These are phyloP conservation scores for Labia minor DNA, from an alignment of 2,888 invertebrate genomes.

Conservation along the genomic window DNA sequence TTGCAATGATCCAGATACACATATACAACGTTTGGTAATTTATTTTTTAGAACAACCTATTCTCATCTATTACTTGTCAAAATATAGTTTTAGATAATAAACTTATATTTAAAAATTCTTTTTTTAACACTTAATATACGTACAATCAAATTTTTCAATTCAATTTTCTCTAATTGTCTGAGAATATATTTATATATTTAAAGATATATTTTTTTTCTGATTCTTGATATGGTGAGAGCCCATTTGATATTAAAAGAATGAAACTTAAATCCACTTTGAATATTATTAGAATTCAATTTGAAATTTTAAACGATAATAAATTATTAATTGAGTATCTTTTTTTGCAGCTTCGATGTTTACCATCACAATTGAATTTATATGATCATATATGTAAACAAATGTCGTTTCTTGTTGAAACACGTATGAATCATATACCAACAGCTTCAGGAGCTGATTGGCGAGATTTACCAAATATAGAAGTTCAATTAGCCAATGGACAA, in stretches of 20 bases:
- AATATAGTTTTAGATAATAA: background rate
- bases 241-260: too few relatives aligned
- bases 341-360: constrained; percentile 17
- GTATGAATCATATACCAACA: constrained; percentile 64
- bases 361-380: constrained; percentile 28
- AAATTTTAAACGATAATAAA: too few relatives aligned
- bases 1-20: constrained; percentile 55
- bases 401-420: constrained; percentile 64
- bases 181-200: too few relatives aligned
- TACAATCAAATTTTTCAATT: too few relatives aligned
- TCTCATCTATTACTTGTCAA: constrained; percentile 15
- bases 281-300: too few relatives aligned
- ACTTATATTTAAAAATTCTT: too few relatives aligned
- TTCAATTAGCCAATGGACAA: constrained; percentile 58
- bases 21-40: constrained; percentile 55
- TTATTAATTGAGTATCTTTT: too few relatives aligned
- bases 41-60: constrained; percentile 18
- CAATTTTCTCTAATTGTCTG: too few relatives aligned
- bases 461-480: constrained; percentile 67
- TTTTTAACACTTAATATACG: too few relatives aligned
- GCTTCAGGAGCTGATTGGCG: constrained; percentile 74
- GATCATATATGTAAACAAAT: constrained; percentile 80
- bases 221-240: too few relatives aligned
- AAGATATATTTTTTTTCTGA: too few relatives aligned
- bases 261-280: too few relatives aligned